Evolutionary conservation across 2,888 invertebrate genomes (phyloP).

Genomic region (Drosophila prostipennis): DNA sequence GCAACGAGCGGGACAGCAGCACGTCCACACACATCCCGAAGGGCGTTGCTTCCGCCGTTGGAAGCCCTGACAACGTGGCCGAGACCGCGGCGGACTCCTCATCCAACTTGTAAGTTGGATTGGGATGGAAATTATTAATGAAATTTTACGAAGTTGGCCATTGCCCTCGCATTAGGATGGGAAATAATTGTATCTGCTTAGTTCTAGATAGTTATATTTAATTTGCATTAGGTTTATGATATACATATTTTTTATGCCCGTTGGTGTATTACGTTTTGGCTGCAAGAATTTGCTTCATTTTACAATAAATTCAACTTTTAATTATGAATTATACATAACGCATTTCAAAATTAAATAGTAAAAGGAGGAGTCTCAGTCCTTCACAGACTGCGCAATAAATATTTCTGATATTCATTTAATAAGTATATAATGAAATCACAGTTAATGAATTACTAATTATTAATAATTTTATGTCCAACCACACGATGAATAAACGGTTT

Average conservation of each 20-base stretch:
- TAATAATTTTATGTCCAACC: too few relatives aligned
- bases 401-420: too few relatives aligned
- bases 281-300: constrained; percentile 24
- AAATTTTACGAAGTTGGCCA: constrained; percentile 5
- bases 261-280: constrained; percentile 27
- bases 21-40: background rate
- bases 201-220: constrained; percentile 11
- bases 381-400: too few relatives aligned
- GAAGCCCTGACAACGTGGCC: constrained; percentile 66
- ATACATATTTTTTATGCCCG: constrained; percentile 9
- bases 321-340: background rate
- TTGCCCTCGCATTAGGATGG: constrained; percentile 2
- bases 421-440: too few relatives aligned
- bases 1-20: constrained; percentile 46
- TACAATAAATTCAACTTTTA: constrained; percentile 10
- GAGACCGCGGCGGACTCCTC: constrained; percentile 83
- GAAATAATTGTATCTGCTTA: constrained; percentile 1
- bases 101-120: constrained; percentile 72
- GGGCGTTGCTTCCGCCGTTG: background rate
- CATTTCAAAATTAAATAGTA: too few relatives aligned
- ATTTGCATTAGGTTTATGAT: background rate
- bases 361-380: too few relatives aligned
- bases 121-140: background rate
- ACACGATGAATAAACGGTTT: too few relatives aligned
- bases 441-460: too few relatives aligned